Conservation (phyloP, 2,888 invertebrate species). For the Torymus aiolomorphi region DNA sequence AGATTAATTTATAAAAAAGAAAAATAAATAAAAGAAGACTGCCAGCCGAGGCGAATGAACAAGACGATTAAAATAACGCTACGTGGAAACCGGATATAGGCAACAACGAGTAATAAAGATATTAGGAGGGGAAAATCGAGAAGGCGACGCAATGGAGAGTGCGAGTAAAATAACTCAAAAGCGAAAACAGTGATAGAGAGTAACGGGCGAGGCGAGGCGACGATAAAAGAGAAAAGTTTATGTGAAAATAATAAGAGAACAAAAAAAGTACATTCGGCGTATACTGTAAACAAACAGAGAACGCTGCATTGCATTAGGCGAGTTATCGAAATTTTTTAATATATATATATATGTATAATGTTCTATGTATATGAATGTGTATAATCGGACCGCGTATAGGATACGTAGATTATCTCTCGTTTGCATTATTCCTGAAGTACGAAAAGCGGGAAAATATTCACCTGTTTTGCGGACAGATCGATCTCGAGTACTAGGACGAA, state of each 20-base stretch:
- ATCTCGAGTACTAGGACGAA: conserved; percentile 2
- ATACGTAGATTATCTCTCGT: conserved; percentile 61
- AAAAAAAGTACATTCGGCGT: conserved; percentile 63
- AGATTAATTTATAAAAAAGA: conserved; percentile 63
- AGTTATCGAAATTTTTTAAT: conserved; percentile 60
- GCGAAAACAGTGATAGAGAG: conserved; percentile 40
- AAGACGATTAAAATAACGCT: conserved; percentile 42
- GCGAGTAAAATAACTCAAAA: conserved; percentile 29
- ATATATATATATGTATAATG: conserved; percentile 57
- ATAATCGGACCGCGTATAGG: conserved; percentile 59
- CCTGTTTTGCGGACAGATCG: background rate
- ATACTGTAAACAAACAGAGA: conserved; percentile 62
- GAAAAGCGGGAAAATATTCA: conserved; percentile 27
- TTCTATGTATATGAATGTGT: conserved; percentile 63
- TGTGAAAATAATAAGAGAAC: conserved; percentile 15
- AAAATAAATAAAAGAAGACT: conserved; percentile 66
- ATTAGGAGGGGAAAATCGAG: background rate
- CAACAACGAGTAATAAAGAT: conserved; percentile 36
- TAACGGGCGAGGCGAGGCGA: conserved; percentile 27
- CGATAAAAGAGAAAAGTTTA: conserved; percentile 43
- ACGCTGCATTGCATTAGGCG: conserved; percentile 39
- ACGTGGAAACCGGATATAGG: conserved; percentile 23
- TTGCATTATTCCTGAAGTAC: conserved; percentile 62
- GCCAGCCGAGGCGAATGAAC: conserved; percentile 64
- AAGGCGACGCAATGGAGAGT: background rate